These are phyloP conservation scores for Echinometra lucunter DNA, from an alignment of 53 echinoderm and acorn worm species.

Conservation along the genomic window DNA sequence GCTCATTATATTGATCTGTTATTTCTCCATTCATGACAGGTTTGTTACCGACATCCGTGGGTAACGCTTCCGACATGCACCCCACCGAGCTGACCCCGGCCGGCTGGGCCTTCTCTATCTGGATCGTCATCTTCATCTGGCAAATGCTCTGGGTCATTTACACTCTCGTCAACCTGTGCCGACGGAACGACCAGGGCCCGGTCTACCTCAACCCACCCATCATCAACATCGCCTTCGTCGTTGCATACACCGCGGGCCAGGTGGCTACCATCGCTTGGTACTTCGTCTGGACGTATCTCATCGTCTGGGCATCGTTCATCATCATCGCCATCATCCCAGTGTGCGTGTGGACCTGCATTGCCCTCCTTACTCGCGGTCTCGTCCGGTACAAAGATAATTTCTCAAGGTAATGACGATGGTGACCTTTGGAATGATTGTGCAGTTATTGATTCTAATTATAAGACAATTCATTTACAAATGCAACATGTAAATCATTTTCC, in stretches of 20 bases:
- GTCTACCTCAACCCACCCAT: slow-evolving; percentile 75
- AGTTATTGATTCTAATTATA: too few species aligned
- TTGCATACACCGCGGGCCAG: slow-evolving; percentile 51
- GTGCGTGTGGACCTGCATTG: slow-evolving; percentile 2
- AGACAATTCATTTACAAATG: too few species aligned
- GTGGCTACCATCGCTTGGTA: slow-evolving; percentile 69
- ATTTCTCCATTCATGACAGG: too few species aligned
- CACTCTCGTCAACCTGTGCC: slow-evolving; percentile 63
- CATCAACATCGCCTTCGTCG: slow-evolving; percentile 65
- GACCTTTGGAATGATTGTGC: too few species aligned
- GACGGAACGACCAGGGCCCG: slow-evolving; percentile 70
- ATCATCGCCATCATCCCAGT: slow-evolving; percentile 67
- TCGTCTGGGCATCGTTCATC: slow-evolving; percentile 61
- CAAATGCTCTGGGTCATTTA: slow-evolving; percentile 71
- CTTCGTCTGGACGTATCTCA: slow-evolving; percentile 63
- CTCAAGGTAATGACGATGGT: not conserved
- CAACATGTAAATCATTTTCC: too few species aligned
- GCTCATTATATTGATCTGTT: too few species aligned
- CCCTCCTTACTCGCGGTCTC: slow-evolving; percentile 21
- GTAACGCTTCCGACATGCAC: slow-evolving; percentile 38
- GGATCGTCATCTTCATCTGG: slow-evolving; percentile 73
- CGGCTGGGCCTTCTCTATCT: slow-evolving; percentile 65
- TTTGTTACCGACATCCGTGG: slow-evolving; percentile 54
- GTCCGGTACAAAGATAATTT: not conserved
- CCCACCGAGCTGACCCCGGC: slow-evolving; percentile 68